Percentiles rank a stretch among this genome's conserved stretches.
Conservation (phyloP, 2,797 vertebrate species). For the Trematomus bernacchii region DNA sequence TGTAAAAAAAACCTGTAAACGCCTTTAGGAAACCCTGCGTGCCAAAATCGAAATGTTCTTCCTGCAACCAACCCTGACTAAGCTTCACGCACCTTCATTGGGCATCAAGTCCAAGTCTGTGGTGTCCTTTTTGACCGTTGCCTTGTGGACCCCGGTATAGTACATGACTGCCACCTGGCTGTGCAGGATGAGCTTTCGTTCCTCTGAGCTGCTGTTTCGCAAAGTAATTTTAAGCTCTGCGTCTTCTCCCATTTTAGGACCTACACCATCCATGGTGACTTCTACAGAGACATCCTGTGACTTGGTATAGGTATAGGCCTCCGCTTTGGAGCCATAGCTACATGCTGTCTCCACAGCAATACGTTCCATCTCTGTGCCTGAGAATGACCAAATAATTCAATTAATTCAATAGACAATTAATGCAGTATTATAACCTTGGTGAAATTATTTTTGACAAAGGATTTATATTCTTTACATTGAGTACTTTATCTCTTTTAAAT, state of each 20-base stretch:
- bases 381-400: background rate
- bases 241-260: constrained; percentile 84
- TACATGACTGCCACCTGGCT: constrained; percentile 90
- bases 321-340: constrained; percentile 87
- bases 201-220: constrained; percentile 83
- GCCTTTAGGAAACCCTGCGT: too few species aligned
- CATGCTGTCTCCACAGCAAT: constrained; percentile 91
- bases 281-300: constrained; percentile 84
- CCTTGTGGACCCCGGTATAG: constrained; percentile 91
- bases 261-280: constrained; percentile 85
- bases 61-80: background rate
- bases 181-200: constrained; percentile 84
- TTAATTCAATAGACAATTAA: background rate
- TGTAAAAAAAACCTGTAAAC: background rate
- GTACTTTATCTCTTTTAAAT: background rate
- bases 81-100: constrained; percentile 81
- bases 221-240: constrained; percentile 83
- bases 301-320: constrained; percentile 76
- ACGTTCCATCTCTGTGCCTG: constrained; percentile 90
- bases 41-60: background rate
- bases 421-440: background rate
- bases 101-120: constrained; percentile 80
- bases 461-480: background rate
- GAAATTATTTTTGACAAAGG: background rate
- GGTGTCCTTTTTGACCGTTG: constrained; percentile 83